Base-by-base conservation (phyloP, 2,888 invertebrate species). In the Ichneumoninae sp. region DNA sequence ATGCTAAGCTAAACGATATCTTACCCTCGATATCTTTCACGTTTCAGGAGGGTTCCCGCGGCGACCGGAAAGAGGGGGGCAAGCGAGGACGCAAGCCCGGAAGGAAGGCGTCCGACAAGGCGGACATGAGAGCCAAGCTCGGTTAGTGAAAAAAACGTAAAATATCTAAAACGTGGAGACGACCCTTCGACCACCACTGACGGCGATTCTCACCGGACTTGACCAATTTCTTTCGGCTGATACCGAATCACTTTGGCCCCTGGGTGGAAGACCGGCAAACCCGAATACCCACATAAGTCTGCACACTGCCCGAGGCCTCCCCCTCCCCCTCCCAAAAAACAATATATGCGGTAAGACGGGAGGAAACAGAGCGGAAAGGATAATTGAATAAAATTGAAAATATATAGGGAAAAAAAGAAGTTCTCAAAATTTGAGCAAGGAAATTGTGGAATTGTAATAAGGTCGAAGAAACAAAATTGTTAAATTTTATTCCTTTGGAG, bases 61-160 rank as follows among this genome's bases (percentile, higher is more conserved):
- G 96, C 91, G 94, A 95, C 94, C 95, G 97, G 88, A 97, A 97
- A 93, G 98, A 98, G 95, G 96, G 97, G 88, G 97, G 97, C 88
- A 97, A 97, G 94, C 96, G 98, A 91, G 98, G 98, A 93, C 96
- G 98, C 91, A 97, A 97, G 94, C 98, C 98, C 87, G 98, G 97
- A 91, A 96, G 97, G 93, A 98, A 97, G 94, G 96, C 97, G 90
- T 96, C 96, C 90, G 98, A 98, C 93, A 98, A 98, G 95, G 96
- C 98, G 94, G 98, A 98, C 94, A 97, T 98, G 95, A 98, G 97
- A 95, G 98, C 98, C 86, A 98, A 98, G 95, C 95, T 98, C 90
- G 98, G 98, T 98, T 94, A 93, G 94, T 89, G 60, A 82, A 77
- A 81, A 30, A 66, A 66, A 66, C 8, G 22, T n/a, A 47, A 40